These are phyloP conservation scores for Steatocranus sp. DNA, from an alignment of 2,797 vertebrate species.

Conservation along the genomic window DNA sequence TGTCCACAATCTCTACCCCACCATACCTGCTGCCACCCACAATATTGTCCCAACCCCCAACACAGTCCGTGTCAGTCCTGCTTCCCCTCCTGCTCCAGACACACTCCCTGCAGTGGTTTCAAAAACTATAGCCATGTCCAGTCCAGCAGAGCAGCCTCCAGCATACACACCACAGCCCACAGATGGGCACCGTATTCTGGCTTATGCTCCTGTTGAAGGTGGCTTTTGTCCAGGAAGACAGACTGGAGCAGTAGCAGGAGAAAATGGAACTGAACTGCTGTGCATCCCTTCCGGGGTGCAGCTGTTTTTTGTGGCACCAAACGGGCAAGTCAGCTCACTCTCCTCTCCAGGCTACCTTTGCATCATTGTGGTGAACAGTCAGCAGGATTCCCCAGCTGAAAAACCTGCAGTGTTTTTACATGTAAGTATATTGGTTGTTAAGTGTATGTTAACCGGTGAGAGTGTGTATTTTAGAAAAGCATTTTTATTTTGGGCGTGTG, in stretches of 20 bases:
- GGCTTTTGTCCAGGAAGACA: constrained; percentile 45
- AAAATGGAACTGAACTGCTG: constrained; percentile 81
- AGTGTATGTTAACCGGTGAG: background rate
- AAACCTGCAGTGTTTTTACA: constrained; percentile 83
- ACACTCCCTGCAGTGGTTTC: constrained; percentile 20
- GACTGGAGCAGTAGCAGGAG: constrained; percentile 55
- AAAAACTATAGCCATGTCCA: constrained; percentile 26
- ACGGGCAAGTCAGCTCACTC: constrained; percentile 88
- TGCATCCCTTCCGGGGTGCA: constrained; percentile 90
- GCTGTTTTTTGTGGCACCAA: constrained; percentile 90
- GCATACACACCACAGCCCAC: constrained; percentile 68
- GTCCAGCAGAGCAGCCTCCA: constrained; percentile 62
- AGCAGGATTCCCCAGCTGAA: constrained; percentile 16
- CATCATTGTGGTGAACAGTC: constrained; percentile 77
- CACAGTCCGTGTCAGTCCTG: constrained; percentile 19
- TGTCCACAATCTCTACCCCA: constrained; percentile 72
- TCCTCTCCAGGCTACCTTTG: constrained; percentile 89
- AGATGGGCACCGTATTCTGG: constrained; percentile 61
- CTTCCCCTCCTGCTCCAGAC: constrained; percentile 53
- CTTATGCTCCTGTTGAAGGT: constrained; percentile 12
- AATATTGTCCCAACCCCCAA: constrained; percentile 15
- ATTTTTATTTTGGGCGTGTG: background rate
- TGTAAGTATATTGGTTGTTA: constrained; percentile 68
- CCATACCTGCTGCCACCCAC: constrained; percentile 56
- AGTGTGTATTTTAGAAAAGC: background rate